Conservation (phyloP, 1,140 invertebrate genomes). For the Brachionus plicatilis region DNA sequence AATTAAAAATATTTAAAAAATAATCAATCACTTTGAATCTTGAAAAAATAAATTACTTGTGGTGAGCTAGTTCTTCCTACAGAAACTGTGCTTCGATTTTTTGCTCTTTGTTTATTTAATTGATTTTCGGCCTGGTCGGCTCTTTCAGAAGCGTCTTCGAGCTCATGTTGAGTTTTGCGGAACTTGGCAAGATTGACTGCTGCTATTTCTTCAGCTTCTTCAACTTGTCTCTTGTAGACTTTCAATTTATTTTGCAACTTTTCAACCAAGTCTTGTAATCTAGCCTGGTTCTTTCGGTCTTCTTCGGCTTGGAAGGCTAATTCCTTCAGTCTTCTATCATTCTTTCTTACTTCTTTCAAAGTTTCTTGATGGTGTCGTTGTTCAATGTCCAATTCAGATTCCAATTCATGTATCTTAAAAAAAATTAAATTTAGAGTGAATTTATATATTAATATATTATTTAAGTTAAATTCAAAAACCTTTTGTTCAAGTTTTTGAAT, state of each 20-base stretch:
- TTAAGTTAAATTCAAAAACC: not conserved
- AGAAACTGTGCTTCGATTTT: slow-evolving; percentile 70
- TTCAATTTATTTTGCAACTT: slow-evolving; percentile 99
- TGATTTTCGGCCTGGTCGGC: slow-evolving; percentile 94
- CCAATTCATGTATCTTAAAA: slow-evolving; percentile 65
- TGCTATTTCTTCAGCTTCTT: slow-evolving; percentile 96
- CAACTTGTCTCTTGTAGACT: slow-evolving; percentile 98
- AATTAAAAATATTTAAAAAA: not conserved
- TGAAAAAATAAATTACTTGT: not conserved
- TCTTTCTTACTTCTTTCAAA: slow-evolving; percentile 67
- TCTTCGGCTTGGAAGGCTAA: slow-evolving; percentile 89
- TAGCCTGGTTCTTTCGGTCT: slow-evolving; percentile 93
- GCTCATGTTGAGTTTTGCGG: slow-evolving; percentile 71
- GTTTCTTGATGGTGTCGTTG: slow-evolving; percentile 83
- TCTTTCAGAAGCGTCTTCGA: slow-evolving; percentile 89
- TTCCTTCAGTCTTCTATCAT: slow-evolving; percentile 65
- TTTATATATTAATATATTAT: too few relatives aligned
- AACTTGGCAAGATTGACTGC: slow-evolving; percentile 97
- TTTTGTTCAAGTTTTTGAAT: slow-evolving; percentile 61
- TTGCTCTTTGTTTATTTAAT: slow-evolving; percentile 93
- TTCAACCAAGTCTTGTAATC: slow-evolving; percentile 94
- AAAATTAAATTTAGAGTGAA: not conserved
- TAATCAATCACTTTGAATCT: not conserved
- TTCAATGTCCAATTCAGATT: slow-evolving; percentile 94
- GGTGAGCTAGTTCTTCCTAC: slow-evolving; percentile 14